These are phyloP conservation scores for Sapayoa aenigma DNA, from an alignment of 2,113 vertebrate genomes.

Conservation along the genomic window DNA sequence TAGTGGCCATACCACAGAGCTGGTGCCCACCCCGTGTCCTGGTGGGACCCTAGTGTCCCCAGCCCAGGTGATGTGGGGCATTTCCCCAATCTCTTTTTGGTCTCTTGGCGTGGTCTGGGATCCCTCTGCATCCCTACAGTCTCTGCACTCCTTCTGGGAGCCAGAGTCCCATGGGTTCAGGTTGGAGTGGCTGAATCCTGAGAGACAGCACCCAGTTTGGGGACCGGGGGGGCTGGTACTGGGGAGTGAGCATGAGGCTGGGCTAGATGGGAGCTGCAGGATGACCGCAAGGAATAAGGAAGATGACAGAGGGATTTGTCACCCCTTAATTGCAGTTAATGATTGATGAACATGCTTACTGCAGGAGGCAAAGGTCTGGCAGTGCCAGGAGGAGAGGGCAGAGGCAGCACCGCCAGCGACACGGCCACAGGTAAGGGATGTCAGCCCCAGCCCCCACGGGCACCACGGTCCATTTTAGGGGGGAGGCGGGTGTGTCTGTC, in stretches of 20 bases:
- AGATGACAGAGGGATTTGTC: not conserved
- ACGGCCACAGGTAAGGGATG: conserved; percentile 21
- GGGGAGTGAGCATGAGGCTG: rapidly evolving
- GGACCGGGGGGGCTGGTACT: not conserved
- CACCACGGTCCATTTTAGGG: rapidly evolving
- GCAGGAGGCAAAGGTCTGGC: conserved; percentile 52
- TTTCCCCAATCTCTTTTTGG: not conserved
- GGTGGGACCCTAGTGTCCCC: not conserved
- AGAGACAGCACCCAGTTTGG: rapidly evolving
- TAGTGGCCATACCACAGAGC: not conserved
- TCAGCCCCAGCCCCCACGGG: rapidly evolving
- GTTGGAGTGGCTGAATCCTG: not conserved
- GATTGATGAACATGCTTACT: not conserved
- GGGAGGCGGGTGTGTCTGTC: not conserved
- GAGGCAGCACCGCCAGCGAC: conserved; percentile 1
- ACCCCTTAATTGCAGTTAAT: conserved; percentile 53
- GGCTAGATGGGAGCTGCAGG: not conserved
- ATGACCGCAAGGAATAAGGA: not conserved
- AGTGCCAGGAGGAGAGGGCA: not conserved
- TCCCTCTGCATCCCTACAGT: not conserved
- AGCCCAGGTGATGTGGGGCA: not conserved
- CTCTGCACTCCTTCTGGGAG: not conserved
- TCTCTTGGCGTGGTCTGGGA: not conserved
- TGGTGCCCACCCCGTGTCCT: not conserved
- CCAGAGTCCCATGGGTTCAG: not conserved